Percentiles rank a stretch among this genome's conserved stretches.
Evolutionary conservation across 2,797 vertebrate species (phyloP).

Genomic region (Hippocampus kuda): DNA sequence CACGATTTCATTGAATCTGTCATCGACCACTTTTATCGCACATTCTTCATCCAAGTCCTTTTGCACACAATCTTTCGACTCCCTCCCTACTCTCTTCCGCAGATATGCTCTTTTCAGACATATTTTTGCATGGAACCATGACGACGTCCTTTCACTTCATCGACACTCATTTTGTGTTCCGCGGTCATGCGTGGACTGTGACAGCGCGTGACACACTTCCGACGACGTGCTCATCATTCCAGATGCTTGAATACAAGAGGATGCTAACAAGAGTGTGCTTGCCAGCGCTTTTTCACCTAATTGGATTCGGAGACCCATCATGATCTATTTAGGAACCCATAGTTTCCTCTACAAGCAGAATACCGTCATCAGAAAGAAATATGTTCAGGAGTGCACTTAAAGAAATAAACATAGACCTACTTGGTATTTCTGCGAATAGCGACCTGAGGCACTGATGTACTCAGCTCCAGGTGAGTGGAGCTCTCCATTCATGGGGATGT

Average conservation of each 20-base stretch:
- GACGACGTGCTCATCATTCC: neutral
- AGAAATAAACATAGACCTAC: neutral
- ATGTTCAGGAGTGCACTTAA: neutral
- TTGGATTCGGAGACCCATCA: neutral
- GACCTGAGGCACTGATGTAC: neutral
- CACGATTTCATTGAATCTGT: constrained; percentile 11
- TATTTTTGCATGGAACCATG: neutral
- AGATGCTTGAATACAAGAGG: neutral
- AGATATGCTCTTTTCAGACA: neutral
- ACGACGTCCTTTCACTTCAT: neutral
- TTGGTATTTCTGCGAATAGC: neutral
- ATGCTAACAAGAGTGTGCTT: no score
- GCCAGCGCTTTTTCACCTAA: neutral
- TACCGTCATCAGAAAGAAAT: neutral
- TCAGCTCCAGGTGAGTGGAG: neutral
- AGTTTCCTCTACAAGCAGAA: neutral
- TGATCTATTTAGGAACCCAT: neutral
- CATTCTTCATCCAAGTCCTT: constrained; percentile 13
- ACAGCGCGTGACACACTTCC: neutral
- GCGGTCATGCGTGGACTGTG: neutral
- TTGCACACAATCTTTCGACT: constrained; percentile 9
- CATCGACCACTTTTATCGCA: constrained; percentile 9
- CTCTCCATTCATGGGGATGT: neutral
- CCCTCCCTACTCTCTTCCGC: neutral
- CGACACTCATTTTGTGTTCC: neutral